Base-by-base conservation (phyloP, 2,888 invertebrate species). In the Chydorus sphaericus region DNA sequence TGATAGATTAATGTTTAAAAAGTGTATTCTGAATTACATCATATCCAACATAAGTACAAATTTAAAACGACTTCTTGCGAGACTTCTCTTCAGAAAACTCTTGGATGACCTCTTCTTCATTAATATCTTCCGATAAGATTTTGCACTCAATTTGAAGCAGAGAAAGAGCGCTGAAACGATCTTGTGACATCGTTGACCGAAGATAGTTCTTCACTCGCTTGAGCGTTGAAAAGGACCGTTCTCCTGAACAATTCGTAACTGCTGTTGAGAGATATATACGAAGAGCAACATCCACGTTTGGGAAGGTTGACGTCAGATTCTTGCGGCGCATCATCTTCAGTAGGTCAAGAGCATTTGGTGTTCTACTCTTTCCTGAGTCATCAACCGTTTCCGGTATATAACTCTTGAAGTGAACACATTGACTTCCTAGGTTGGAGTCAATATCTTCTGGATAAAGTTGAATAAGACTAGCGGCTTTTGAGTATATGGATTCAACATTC, bases 171-270 rank as follows among this genome's bases (percentile, higher is more conserved):
- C 29, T 48, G 14, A 50, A 28, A 16, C 56, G 37, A 29, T 56
- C 51, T 26, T 56, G 50, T 8, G 28, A 26, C 57, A 60, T 58
- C 3, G 59, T 59, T 31, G 55, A 54, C 26, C 57, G 44, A 36
- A 58, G 38, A 26, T 58, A 56, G 29, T 56, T 57, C 50, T 60
- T 55, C n/a, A 60, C 58, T 11, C 60, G 54, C 38, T 60, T 60
- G 16, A 60, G 36, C 44, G 51, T 54, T 14, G 51, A 60, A 37
- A 60, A 60, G 23, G 57, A 60, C 39, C 55, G 58, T 31, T 59
- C 57, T 50, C 53, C 57, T 30, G 23, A 33, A 23, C 55, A 59
- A 29, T 59, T 53, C 28, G 60, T 57, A 18, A 57, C 56, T 20
- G 57, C 44, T 29, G 54, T 44, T 26, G 57, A 58, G 29, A 59